phyloP scores from a whole-genome alignment of 2,113 vertebrate species.

The Panthera tigris region DNA sequence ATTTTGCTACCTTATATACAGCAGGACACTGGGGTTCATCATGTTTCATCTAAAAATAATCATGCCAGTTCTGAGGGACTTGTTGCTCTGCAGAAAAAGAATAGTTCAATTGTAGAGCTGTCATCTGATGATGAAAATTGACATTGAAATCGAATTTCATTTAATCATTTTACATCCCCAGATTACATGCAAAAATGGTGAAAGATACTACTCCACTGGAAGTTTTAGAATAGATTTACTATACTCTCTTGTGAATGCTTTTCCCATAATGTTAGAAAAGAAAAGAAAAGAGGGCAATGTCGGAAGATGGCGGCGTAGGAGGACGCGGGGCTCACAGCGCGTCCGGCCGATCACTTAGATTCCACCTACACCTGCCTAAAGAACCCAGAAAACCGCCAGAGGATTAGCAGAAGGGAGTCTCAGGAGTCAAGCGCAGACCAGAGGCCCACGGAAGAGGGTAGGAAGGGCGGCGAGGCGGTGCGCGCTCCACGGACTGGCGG shows the following conservation, averaged over 20 bases:
- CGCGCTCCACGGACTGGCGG: too few species aligned
- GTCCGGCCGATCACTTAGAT: too few species aligned
- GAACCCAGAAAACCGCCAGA: too few species aligned
- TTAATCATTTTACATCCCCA: background rate
- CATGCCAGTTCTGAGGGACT: background rate
- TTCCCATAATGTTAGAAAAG: background rate
- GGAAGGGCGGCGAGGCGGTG: too few species aligned
- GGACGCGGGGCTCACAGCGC: too few species aligned
- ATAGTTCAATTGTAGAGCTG: background rate
- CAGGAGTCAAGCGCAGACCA: too few species aligned
- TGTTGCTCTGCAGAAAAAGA: background rate
- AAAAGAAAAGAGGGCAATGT: background rate
- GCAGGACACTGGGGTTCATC: background rate
- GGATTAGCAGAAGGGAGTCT: too few species aligned
- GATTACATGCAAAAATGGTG: background rate
- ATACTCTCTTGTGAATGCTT: background rate
- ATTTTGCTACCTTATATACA: background rate
- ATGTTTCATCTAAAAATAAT: slow-evolving; percentile 23
- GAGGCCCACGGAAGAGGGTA: too few species aligned
- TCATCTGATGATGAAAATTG: background rate
- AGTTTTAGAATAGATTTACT: background rate
- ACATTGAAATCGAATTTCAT: background rate
- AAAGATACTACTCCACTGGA: background rate
- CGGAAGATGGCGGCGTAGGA: too few species aligned
- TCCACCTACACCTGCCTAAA: too few species aligned